Base-by-base conservation (phyloP, 1,140 invertebrate genomes). In the Sarcophaga bullata region DNA sequence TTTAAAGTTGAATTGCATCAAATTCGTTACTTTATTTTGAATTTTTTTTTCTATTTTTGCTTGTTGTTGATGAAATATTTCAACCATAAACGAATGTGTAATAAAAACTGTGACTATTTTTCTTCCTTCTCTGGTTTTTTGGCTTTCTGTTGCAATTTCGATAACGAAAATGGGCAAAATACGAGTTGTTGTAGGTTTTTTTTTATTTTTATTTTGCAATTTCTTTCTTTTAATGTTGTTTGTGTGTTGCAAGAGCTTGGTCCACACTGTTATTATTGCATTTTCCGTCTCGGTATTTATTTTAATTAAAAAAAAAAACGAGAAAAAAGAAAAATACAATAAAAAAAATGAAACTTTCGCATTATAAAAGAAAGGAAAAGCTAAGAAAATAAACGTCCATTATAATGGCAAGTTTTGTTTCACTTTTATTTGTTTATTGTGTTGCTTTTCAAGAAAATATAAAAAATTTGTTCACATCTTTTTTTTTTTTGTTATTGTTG, bases 111-210 rank as follows among this genome's bases (percentile, higher is more conserved):
- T n/a, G 50, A 10, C 13, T 8, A 13, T 6, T 52, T 52, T 52
- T 52, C 15, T 58, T 58, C n/a, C 6, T 6, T 58, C 15, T 13
- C 15, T 15, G 11, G 15, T 15, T 58, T 58, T 58, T 58, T 58
- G 15, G 15, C 54, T 37, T 37, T 58, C 54, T 58, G 15, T 58
- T 58, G 54, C 54, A 58, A 58, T 15, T 58, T 58, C 13, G 54
- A 58, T 58, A 58, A 58, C 54, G 13, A 58, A 58, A 58, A n/a
- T 58, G 54, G 54, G 15, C n/a, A 58, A 58, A 58, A 58, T 58
- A n/a, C 13, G 25, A n/a, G 54, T 58, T 58, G 54, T n/a, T 58
- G 54, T 58, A n/a, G n/a, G 15, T 58, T 58, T 58, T 15, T 58
- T 58, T 58, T 58, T 58, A 13, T 58, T 58, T 4, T n/a, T 37